Conservation (phyloP, 2,113 vertebrate species). For the Tragelaphus imberbis region DNA sequence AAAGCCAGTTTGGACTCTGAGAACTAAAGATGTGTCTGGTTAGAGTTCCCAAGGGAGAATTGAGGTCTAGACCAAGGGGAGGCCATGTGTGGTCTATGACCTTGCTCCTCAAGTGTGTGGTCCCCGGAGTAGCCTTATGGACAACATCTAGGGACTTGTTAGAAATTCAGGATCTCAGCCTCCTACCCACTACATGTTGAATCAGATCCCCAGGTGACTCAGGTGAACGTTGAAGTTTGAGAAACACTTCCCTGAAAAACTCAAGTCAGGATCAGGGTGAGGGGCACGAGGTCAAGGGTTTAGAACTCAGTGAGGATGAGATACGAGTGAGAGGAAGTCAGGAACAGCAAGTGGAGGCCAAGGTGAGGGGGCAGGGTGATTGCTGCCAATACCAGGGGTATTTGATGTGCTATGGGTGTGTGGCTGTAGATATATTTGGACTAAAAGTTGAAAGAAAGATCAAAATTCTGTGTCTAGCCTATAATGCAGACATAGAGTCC, state of each 20-base stretch:
- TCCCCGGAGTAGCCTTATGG: fast-evolving
- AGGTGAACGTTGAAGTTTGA: not conserved
- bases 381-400: not conserved
- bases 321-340: not conserved
- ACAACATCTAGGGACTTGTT: too few relatives aligned
- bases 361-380: too few relatives aligned
- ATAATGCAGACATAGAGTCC: not conserved
- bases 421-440: not conserved
- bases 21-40: not conserved
- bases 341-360: not conserved
- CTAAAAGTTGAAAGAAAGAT: not conserved
- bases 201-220: not conserved
- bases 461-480: not conserved
- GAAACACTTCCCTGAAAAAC: not conserved
- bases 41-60: not conserved
- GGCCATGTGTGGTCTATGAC: too few relatives aligned
- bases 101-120: not conserved
- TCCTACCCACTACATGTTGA: not conserved
- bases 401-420: not conserved
- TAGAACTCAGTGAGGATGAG: not conserved
- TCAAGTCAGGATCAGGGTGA: not conserved
- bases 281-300: not conserved
- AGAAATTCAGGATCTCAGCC: not conserved
- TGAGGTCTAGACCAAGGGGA: not conserved
- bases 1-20: not conserved